Percentiles rank a stretch among this genome's conserved stretches.
These are phyloP conservation scores for Caenorhabditis macrosperma DNA, from an alignment of 2,888 invertebrate genomes.

Conservation along the genomic window DNA sequence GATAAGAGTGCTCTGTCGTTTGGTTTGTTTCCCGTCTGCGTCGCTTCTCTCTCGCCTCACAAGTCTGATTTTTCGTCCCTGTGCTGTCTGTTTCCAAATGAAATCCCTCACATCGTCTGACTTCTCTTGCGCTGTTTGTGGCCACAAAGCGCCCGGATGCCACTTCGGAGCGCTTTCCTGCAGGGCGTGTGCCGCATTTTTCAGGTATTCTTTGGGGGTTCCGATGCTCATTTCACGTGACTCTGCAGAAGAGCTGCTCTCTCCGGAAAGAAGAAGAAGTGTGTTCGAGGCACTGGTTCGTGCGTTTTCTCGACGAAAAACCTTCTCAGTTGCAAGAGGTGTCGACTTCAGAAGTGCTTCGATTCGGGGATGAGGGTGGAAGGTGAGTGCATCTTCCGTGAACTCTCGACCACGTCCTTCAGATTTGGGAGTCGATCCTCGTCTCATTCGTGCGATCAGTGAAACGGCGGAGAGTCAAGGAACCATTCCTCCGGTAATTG, in stretches of 20 bases:
- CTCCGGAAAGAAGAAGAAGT: too few relatives aligned
- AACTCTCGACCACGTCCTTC: background rate
- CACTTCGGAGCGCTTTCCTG: constrained; percentile 34
- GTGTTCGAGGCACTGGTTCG: background rate
- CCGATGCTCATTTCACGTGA: too few relatives aligned
- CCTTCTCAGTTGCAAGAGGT: background rate
- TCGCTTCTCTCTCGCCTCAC: too few relatives aligned
- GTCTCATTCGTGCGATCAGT: background rate
- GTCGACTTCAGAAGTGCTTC: background rate
- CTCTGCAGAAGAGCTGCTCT: too few relatives aligned
- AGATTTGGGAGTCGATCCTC: background rate
- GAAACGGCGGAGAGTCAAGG: background rate
- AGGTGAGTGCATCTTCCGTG: background rate
- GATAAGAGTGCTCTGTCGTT: too few relatives aligned
- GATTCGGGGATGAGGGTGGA: background rate
- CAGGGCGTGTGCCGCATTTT: constrained; percentile 22
- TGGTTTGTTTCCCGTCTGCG: too few relatives aligned
- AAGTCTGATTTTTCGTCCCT: too few relatives aligned
- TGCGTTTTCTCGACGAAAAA: background rate
- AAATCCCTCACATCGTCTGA: background rate
- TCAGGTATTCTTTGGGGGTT: background rate
- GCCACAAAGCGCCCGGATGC: constrained; percentile 10
- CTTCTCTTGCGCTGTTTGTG: constrained; percentile 12
- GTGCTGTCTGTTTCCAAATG: too few relatives aligned
- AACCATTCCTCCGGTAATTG: background rate